Evolutionary conservation across 2,113 vertebrate genomes (phyloP).

Genomic region (Genyomyrus donnyi): DNA sequence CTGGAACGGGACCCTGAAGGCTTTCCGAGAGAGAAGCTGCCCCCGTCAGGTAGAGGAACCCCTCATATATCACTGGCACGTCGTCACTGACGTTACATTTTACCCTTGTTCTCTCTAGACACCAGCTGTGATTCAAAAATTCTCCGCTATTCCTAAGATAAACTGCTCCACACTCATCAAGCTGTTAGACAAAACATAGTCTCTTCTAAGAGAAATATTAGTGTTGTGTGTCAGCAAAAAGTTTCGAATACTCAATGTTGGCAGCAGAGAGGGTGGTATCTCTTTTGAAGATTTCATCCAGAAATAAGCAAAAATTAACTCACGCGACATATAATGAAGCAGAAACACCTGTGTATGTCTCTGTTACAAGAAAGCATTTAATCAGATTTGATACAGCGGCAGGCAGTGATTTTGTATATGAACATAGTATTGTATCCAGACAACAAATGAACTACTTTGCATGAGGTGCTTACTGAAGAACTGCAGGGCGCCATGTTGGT

Average conservation of each 20-base stretch:
- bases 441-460: neutral
- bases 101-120: neutral
- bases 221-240: neutral
- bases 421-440: neutral
- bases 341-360: neutral
- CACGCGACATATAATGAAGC: neutral
- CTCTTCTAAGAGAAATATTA: neutral
- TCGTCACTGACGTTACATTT: neutral
- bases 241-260: neutral
- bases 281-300: neutral
- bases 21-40: conserved; percentile 34
- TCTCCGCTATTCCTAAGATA: neutral
- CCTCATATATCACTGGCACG: neutral
- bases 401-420: neutral
- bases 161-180: neutral
- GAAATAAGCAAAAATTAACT: neutral
- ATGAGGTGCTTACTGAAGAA: neutral
- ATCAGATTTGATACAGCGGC: neutral
- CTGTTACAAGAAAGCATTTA: neutral
- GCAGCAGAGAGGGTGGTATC: neutral
- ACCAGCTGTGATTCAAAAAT: neutral
- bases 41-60: conserved; percentile 29
- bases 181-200: neutral
- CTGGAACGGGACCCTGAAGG: conserved; percentile 41
- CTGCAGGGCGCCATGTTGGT: neutral